A percentile compares a stretch with the other conserved stretches of the same genome.
Conservation (phyloP, 2,888 invertebrate species). For the Leptinotarsa haldemani region DNA sequence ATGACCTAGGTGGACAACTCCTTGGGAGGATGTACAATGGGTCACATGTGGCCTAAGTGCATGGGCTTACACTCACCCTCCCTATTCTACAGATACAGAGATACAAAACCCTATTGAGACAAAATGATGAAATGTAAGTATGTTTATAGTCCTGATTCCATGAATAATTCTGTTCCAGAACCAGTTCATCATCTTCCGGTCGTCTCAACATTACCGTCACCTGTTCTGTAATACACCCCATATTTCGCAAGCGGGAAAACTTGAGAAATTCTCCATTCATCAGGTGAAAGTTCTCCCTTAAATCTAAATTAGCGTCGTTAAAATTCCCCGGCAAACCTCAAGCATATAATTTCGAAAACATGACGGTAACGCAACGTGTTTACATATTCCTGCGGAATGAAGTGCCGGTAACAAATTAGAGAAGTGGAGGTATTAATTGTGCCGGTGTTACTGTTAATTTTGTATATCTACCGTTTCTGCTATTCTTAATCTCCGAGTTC, state of each 20-base stretch:
- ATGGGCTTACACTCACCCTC: too few relatives aligned
- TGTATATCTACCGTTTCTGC: constrained; percentile 27
- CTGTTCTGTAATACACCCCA: constrained; percentile 10
- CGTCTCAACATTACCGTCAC: constrained; percentile 8
- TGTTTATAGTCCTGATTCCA: too few relatives aligned
- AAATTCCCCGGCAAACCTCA: constrained; percentile 56
- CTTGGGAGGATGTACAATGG: too few relatives aligned
- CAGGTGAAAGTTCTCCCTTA: constrained; percentile 49
- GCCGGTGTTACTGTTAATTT: constrained; percentile 44
- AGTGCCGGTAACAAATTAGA: constrained; percentile 62
- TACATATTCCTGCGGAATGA: constrained; percentile 60
- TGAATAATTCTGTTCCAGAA: background rate
- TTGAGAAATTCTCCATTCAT: constrained; percentile 34
- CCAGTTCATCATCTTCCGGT: background rate
- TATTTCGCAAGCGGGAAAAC: constrained; percentile 1
- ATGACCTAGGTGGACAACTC: too few relatives aligned
- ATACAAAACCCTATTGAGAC: too few relatives aligned
- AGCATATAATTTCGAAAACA: constrained; percentile 59
- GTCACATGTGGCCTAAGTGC: too few relatives aligned
- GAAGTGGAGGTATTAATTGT: constrained; percentile 58
- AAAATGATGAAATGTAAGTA: too few relatives aligned
- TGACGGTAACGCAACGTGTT: constrained; percentile 57
- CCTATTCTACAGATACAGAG: too few relatives aligned
- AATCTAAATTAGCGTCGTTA: constrained; percentile 56
- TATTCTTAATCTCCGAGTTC: constrained; percentile 29